Evolutionary conservation across 1,140 invertebrate genomes (phyloP), one percentile per base, ranked within the genome.

Genomic region (Pseudoatta argentina): DNA sequence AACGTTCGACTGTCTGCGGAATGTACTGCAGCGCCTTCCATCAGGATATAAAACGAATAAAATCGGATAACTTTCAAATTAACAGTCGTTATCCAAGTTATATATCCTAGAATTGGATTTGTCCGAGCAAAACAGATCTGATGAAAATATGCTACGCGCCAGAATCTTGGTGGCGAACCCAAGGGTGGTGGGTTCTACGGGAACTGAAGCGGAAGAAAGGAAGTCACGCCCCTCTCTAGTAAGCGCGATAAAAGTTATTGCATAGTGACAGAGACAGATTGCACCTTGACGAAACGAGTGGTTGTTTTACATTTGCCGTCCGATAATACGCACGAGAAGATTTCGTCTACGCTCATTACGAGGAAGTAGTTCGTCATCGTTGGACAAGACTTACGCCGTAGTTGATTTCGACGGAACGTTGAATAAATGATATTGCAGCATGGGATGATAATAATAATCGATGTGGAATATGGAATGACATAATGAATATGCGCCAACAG

Each of bases 201-300:
- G 39, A 48, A 69, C 39, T 39, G 24, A 48, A 48, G 55, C 82
- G 82, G 82, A 85, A 77, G 44, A 85, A n/a, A 34, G 72, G 81
- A 77, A 64, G 82, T 66, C 44, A 77, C 71, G 71, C 73, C 57
- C 51, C 21, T 44, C 39, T 73, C 73, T 21, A 16, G 44, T 30
- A 8, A 55, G 30, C 82, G 30, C 82, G 48, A 24, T 21, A 21
- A 71, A 59, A 76, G 89, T 92, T 93, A 92, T 93, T 91, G 91
- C 91, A 86, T 86, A 87, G 86, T 91, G 93, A 90, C 93, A 92
- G 85, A 93, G 91, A 93, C 86, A 88, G 91, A 93, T 93, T 91
- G 88, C 90, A 86, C 83, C 86, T 69, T 86, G 85, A 91, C 90
- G 87, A 88, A 92, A 92, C 91, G 91, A 91, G 53, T 89, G 85